Base-by-base conservation (phyloP, 2,113 vertebrate species). In the Lampris incognitus region DNA sequence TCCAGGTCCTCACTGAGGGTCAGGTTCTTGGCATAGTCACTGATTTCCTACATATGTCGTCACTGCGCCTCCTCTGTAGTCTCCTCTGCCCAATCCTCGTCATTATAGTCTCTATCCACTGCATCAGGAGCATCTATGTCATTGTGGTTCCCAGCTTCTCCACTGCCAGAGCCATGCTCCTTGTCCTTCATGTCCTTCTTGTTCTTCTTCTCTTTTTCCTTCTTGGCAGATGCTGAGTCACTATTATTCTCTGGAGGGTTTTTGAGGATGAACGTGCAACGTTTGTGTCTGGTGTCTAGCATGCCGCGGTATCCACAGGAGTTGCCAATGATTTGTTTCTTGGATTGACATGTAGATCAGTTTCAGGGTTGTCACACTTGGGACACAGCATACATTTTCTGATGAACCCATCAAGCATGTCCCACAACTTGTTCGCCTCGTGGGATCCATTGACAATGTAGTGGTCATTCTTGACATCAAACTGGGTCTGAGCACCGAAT, bases 381-480 rank as follows among this genome's bases (percentile, higher is more conserved):
- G 97, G 94, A 96, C 98, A 99, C 93, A 99, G 96, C 95, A 99
- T 97, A 96, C 98, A 99, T 95, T 98, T 99, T 95, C 96, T 96
- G 96, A 99, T 98, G 96, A 99, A 99, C 94, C 97, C 97, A 95
- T 99, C 98, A 92, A 99, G 96, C 97, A 99, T 99, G 95, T 99
- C 98, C 95, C 99, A 97, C 95, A 99, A 94, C 95, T 99, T 99
- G 95, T 99, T 99, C 92, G 98, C 98, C 96, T 99, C 98, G 89
- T 99, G 98, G 96, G 98, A 99, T 94, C 98, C 98, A 92, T 98
- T 99, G 96, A 99, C 98, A 96, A 99, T 99, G 97, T 96, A 99
- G 94, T 97, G 97, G 95, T 99, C 97, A 92, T 99, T 99, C 96
- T 99, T 99, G 93, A 96, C 91, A 96, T 99, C 98, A 96, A 99